Conservation (phyloP, 2,888 invertebrate species). For the Erebia ligea region DNA sequence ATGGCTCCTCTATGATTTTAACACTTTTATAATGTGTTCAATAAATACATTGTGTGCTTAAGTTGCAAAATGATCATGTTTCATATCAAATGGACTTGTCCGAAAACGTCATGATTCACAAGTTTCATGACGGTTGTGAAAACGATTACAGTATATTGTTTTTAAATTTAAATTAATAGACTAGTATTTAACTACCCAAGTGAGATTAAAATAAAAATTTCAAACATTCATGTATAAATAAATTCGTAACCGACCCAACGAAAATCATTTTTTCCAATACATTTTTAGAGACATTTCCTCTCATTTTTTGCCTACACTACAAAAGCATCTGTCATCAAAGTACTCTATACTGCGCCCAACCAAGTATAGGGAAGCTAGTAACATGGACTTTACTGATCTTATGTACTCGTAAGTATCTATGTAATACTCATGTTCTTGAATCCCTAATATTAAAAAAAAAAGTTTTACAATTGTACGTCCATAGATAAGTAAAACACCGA, state of each 20-base stretch:
- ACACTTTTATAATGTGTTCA: no score
- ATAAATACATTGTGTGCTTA: not conserved
- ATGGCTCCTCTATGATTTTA: no score
- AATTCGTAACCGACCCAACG: not conserved
- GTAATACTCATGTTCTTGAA: no score
- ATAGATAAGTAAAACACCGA: constrained; percentile 28
- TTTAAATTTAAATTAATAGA: not conserved
- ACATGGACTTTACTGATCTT: no score
- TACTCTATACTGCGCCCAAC: not conserved
- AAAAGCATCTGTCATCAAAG: constrained; percentile 18
- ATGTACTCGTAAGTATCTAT: no score
- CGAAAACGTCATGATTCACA: not conserved
- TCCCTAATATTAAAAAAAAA: constrained; percentile 18
- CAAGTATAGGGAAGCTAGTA: not conserved
- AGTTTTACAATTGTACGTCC: constrained; percentile 24
- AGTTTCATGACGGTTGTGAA: no score
- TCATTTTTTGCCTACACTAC: constrained; percentile 6
- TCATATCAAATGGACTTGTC: not conserved
- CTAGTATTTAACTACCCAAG: not conserved
- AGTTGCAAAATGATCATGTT: constrained; percentile 15
- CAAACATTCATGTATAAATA: not conserved
- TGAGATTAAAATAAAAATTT: constrained; percentile 7
- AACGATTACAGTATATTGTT: not conserved
- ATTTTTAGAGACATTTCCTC: not conserved
- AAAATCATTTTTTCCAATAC: not conserved